Percentiles rank a stretch among this genome's conserved stretches.
Evolutionary conservation across 2,797 vertebrate genomes (phyloP).

Genomic region (Parotocinclus haroldoi): DNA sequence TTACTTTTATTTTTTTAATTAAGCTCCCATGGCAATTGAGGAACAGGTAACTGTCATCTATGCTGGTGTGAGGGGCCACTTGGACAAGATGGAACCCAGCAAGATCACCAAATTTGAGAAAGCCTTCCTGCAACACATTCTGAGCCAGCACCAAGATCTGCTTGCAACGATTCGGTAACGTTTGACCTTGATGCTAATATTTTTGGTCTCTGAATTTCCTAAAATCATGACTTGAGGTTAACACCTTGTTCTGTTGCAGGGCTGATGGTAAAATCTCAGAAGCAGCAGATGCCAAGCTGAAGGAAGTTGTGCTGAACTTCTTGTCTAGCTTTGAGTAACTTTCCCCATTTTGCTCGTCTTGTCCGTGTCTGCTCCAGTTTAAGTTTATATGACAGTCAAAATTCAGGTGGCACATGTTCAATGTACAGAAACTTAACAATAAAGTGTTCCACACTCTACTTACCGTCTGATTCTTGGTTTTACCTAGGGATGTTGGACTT

Average conservation of each 20-base stretch:
- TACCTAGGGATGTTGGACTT: too few species aligned
- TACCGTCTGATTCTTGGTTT: not conserved
- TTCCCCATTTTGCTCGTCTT: constrained; percentile 49
- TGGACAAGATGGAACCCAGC: constrained; percentile 97
- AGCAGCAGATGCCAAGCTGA: constrained; percentile 87
- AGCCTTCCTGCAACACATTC: constrained; percentile 87
- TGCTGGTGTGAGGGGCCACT: constrained; percentile 90
- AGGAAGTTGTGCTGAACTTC: constrained; percentile 88
- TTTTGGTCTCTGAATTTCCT: not conserved
- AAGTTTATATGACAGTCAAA: constrained; percentile 69
- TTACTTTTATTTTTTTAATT: constrained; percentile 24
- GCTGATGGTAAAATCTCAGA: constrained; percentile 85
- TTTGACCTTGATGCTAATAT: not conserved
- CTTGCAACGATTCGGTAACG: constrained; percentile 81
- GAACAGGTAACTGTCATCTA: constrained; percentile 97
- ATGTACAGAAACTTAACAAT: constrained; percentile 84
- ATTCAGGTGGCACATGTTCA: constrained; percentile 68
- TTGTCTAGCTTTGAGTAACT: constrained; percentile 73
- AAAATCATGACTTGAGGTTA: not conserved
- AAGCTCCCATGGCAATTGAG: constrained; percentile 96
- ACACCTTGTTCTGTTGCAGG: constrained; percentile 64
- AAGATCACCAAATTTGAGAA: constrained; percentile 97
- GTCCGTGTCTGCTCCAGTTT: constrained; percentile 63
- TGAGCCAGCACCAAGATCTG: constrained; percentile 88
- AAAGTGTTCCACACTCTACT: constrained; percentile 70